A percentile compares a stretch with the other conserved stretches of the same genome.
These are phyloP conservation scores for Dryas iulia DNA, from an alignment of 1,140 invertebrate genomes.

Conservation along the genomic window DNA sequence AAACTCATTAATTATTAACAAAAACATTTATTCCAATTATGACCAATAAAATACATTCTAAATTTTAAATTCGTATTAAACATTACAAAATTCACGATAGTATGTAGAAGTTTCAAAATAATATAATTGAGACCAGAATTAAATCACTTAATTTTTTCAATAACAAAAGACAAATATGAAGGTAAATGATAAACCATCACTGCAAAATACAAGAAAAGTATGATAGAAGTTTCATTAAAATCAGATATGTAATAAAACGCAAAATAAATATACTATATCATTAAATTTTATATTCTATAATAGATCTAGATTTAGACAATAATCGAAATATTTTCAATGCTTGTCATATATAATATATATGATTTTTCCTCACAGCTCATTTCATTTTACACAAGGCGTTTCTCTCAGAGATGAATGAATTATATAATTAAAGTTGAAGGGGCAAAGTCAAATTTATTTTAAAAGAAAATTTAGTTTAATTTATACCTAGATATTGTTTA, in stretches of 20 bases:
- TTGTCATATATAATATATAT: no score
- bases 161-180: background rate
- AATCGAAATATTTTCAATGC: background rate
- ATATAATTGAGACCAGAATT: background rate
- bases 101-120: background rate
- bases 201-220: background rate
- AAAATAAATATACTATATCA: background rate
- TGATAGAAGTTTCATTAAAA: background rate
- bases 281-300: background rate
- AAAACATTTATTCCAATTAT: constrained; percentile 1
- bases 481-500: background rate
- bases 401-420: background rate
- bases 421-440: background rate
- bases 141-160: background rate
- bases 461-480: no score
- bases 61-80: constrained; percentile 1
- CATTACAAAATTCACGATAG: background rate
- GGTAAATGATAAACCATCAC: background rate
- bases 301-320: background rate
- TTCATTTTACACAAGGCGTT: background rate
- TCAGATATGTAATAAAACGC: background rate
- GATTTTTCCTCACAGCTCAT: background rate
- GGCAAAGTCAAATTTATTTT: no score
- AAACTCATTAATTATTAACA: background rate
- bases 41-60: background rate